Evolutionary conservation across 2,888 invertebrate genomes (phyloP).

Genomic region (Nysson spinosus): DNA sequence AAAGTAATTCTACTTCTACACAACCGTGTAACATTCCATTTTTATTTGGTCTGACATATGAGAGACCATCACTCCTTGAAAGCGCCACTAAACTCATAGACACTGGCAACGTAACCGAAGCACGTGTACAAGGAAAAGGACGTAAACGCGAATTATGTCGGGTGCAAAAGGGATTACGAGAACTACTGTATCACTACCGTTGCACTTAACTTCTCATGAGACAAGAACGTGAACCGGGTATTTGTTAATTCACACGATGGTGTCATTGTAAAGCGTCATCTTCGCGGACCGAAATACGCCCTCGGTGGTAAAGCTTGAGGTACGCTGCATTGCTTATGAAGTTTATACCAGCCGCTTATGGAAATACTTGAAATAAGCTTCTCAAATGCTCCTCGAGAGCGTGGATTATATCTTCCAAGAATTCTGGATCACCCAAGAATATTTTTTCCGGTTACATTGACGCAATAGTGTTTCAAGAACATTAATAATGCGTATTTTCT

Average conservation of each 20-base stretch:
- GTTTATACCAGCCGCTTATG: slow-evolving; percentile 52
- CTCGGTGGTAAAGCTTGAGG: slow-evolving; percentile 21
- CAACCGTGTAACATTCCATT: too few species aligned
- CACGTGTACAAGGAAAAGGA: slow-evolving; percentile 20
- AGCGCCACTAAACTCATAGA: slow-evolving; percentile 9
- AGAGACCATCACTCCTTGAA: slow-evolving; percentile 13
- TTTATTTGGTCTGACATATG: neutral
- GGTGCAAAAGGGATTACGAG: slow-evolving; percentile 48
- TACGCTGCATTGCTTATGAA: slow-evolving; percentile 52
- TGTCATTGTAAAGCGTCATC: slow-evolving; percentile 60
- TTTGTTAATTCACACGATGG: slow-evolving; percentile 59
- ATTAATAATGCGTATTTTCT: too few species aligned
- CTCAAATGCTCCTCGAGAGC: slow-evolving; percentile 18
- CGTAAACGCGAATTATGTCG: slow-evolving; percentile 60
- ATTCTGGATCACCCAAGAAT: too few species aligned
- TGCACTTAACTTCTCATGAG: slow-evolving; percentile 59
- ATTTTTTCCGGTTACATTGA: too few species aligned
- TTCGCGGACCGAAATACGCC: slow-evolving; percentile 49
- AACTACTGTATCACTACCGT: slow-evolving; percentile 37
- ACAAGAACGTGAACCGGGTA: slow-evolving; percentile 43
- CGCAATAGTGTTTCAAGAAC: too few species aligned
- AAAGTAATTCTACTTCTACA: too few species aligned
- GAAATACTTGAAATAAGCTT: slow-evolving; percentile 44
- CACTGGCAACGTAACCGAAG: slow-evolving; percentile 19
- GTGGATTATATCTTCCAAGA: slow-evolving; percentile 1